A percentile compares a stretch with the other conserved stretches of the same genome.
Evolutionary conservation across 2,888 invertebrate genomes (phyloP).

Genomic region (Diploptera punctata): DNA sequence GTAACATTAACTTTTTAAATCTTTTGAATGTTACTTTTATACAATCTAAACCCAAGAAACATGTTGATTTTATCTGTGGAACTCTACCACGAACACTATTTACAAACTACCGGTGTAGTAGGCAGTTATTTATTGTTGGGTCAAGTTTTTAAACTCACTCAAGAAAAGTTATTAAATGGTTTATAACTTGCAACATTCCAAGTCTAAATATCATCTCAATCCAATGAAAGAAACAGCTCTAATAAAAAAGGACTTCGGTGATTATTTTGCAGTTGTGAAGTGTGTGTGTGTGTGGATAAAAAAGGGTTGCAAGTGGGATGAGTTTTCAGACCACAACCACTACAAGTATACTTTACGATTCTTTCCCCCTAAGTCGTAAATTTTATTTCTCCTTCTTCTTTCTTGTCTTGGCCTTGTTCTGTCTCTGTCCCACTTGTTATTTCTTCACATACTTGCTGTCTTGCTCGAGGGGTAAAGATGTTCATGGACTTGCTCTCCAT

Average conservation of each 20-base stretch:
- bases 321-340: slow-evolving; percentile 2
- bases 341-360: slow-evolving; percentile 10
- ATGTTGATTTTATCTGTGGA: too few relatives aligned
- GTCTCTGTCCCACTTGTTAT: slow-evolving; percentile 8
- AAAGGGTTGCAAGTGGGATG: slow-evolving; percentile 12
- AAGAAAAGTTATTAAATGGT: too few relatives aligned
- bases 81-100: too few relatives aligned
- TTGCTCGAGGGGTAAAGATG: background rate
- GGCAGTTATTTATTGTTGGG: too few relatives aligned
- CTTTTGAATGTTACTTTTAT: too few relatives aligned
- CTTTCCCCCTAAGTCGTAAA: slow-evolving; percentile 29
- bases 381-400: slow-evolving; percentile 31
- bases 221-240: slow-evolving; percentile 33
- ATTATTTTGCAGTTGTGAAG: slow-evolving; percentile 36
- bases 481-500: slow-evolving; percentile 10
- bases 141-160: too few relatives aligned
- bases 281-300: background rate
- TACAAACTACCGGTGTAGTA: too few relatives aligned
- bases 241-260: slow-evolving; percentile 38
- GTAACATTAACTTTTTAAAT: too few relatives aligned
- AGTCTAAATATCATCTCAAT: background rate
- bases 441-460: background rate
- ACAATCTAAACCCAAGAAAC: too few relatives aligned
- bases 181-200: too few relatives aligned
- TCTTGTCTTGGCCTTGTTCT: background rate